Evolutionary conservation across 1,140 invertebrate genomes (phyloP).

Genomic region (Nasonia vitripennis): DNA sequence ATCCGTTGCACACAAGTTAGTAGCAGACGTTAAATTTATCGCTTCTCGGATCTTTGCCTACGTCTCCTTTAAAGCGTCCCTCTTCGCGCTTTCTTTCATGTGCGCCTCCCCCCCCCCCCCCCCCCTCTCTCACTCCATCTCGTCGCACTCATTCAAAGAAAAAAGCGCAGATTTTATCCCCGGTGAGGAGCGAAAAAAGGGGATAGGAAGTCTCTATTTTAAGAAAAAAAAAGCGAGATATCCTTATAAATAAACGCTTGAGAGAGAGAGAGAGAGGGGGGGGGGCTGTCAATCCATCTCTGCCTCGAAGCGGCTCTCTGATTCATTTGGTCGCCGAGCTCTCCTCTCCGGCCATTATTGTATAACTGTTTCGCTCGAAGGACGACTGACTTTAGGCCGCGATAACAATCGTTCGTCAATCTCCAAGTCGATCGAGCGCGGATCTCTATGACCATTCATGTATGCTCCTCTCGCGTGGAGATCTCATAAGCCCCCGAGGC

Average conservation of each 20-base stretch:
- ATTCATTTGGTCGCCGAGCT: background rate
- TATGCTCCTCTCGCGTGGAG: background rate
- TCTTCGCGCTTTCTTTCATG: too few species aligned
- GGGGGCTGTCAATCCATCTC: conserved; percentile 6
- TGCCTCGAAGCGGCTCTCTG: background rate
- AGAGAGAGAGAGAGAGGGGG: background rate
- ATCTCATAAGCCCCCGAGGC: background rate
- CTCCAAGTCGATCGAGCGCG: conserved; percentile 42
- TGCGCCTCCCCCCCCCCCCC: too few species aligned
- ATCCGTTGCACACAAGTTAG: too few species aligned
- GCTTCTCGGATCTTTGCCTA: background rate
- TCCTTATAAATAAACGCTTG: conserved; percentile 18
- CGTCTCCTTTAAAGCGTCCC: background rate
- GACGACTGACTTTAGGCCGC: conserved; percentile 26
- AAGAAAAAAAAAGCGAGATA: background rate
- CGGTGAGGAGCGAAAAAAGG: background rate
- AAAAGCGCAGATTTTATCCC: background rate
- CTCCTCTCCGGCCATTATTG: conserved; percentile 8
- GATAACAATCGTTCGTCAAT: conserved; percentile 51
- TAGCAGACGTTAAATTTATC: background rate
- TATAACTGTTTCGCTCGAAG: conserved; percentile 28
- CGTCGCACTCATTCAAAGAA: background rate
- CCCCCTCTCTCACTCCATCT: background rate
- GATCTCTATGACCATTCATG: conserved; percentile 16
- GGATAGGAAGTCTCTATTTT: background rate